phyloP scores from a whole-genome alignment of 2,888 invertebrate species.

The Caenorhabditis virilis region DNA sequence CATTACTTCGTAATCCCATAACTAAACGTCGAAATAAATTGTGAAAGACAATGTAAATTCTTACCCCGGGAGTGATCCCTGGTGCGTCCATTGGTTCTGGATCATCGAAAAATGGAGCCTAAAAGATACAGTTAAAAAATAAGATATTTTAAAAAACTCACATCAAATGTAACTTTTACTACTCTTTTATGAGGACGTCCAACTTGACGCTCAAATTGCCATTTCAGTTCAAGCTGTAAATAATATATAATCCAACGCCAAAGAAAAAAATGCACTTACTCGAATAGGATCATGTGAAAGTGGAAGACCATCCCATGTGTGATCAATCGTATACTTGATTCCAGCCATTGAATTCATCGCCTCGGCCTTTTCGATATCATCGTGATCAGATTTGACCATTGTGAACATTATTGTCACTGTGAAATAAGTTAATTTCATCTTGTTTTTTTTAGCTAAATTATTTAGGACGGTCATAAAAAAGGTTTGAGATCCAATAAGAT shows the following conservation, averaged over 20 bases:
- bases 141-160: slow-evolving; percentile 7
- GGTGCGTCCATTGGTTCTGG: slow-evolving; percentile 61
- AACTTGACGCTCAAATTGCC: slow-evolving; percentile 62
- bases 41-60: slow-evolving; percentile 4
- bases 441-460: too few relatives aligned
- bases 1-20: slow-evolving; percentile 70
- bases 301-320: slow-evolving; percentile 65
- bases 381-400: slow-evolving; percentile 17
- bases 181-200: slow-evolving; percentile 66
- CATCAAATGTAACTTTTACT: slow-evolving; percentile 48
- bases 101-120: slow-evolving; percentile 67
- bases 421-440: too few relatives aligned
- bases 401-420: too few relatives aligned
- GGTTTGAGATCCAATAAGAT: too few relatives aligned
- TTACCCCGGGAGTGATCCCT: slow-evolving; percentile 57
- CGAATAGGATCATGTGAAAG: slow-evolving; percentile 61
- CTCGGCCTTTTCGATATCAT: slow-evolving; percentile 32
- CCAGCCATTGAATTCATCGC: slow-evolving; percentile 49
- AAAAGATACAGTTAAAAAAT: slow-evolving; percentile 13
- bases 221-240: slow-evolving; percentile 55
- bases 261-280: slow-evolving; percentile 7
- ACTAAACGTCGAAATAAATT: slow-evolving; percentile 45
- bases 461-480: too few relatives aligned
- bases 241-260: not conserved
- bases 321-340: slow-evolving; percentile 54